Percentiles rank a stretch among this genome's conserved stretches.
phyloP scores from a whole-genome alignment of 2,113 vertebrate species.

The Sander vitreus region DNA sequence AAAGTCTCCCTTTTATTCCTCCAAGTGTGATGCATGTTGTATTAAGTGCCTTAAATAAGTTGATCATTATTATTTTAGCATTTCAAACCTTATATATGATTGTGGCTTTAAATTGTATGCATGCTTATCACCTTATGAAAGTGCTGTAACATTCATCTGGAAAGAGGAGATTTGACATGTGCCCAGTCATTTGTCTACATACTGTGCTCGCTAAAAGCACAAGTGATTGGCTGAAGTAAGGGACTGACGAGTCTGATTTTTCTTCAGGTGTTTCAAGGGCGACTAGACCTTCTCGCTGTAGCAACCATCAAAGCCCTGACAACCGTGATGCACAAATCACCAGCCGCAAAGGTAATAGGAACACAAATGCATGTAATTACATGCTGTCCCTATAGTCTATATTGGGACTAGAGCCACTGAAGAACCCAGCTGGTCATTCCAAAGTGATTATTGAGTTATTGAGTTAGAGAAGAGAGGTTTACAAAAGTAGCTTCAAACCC shows the following conservation, averaged over 20 bases:
- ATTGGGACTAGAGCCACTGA: too few relatives aligned
- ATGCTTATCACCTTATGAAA: conserved; percentile 38
- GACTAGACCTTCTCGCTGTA: conserved; percentile 92
- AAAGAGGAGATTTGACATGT: conserved; percentile 34
- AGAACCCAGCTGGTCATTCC: too few relatives aligned
- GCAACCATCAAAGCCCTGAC: conserved; percentile 96
- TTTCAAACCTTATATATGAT: conserved; percentile 9
- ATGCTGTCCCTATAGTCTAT: not conserved
- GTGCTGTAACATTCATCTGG: conserved; percentile 10
- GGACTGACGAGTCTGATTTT: conserved; percentile 26
- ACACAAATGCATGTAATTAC: not conserved
- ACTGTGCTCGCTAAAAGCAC: not conserved
- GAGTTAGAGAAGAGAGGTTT: too few relatives aligned
- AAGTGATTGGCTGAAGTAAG: not conserved
- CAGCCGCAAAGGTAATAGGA: conserved; percentile 93
- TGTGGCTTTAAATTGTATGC: conserved; percentile 47
- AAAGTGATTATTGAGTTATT: too few relatives aligned
- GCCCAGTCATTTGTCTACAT: conserved; percentile 6
- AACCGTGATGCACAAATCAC: conserved; percentile 97
- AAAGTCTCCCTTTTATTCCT: conserved; percentile 40
- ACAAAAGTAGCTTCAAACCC: too few relatives aligned
- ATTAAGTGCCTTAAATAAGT: conserved; percentile 15
- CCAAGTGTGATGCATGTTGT: conserved; percentile 48
- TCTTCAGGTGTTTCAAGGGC: conserved; percentile 92
- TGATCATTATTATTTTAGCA: conserved; percentile 26